These are phyloP conservation scores for Drosophila emarginata DNA, from an alignment of 2,888 invertebrate genomes.

Conservation along the genomic window DNA sequence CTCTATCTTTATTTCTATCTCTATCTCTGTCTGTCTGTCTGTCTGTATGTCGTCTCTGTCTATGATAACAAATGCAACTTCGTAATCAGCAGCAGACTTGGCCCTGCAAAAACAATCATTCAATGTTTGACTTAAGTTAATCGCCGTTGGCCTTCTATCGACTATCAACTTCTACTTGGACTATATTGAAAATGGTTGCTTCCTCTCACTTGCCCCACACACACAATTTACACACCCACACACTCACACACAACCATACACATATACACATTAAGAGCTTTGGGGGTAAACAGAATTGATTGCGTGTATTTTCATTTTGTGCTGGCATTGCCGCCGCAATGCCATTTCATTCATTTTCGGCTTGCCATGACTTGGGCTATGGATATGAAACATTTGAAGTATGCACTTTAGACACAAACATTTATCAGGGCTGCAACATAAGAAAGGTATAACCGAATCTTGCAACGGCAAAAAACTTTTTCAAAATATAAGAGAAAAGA, in stretches of 20 bases:
- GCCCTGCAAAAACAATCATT: slow-evolving; percentile 71
- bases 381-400: slow-evolving; percentile 52
- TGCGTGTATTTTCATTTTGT: slow-evolving; percentile 72
- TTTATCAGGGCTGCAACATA: slow-evolving; percentile 8
- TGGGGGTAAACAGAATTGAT: slow-evolving; percentile 70
- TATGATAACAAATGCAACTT: slow-evolving; percentile 67
- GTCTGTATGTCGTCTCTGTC: slow-evolving; percentile 25
- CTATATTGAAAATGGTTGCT: slow-evolving; percentile 18
- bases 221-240: background rate
- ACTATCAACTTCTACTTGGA: slow-evolving; percentile 46
- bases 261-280: slow-evolving; percentile 40
- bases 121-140: slow-evolving; percentile 76
- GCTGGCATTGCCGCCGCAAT: slow-evolving; percentile 52
- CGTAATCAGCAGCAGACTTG: slow-evolving; percentile 63
- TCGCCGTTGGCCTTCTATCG: slow-evolving; percentile 68
- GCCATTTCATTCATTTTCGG: slow-evolving; percentile 64
- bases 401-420: slow-evolving; percentile 25
- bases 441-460: background rate
- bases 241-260: slow-evolving; percentile 17
- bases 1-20: background rate
- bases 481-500: too few species aligned
- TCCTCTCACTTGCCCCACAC: background rate
- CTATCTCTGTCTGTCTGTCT: slow-evolving; percentile 7
- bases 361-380: slow-evolving; percentile 25
- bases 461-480: background rate